Percentiles rank a stretch among this genome's conserved stretches.
phyloP scores from a whole-genome alignment of 2,888 invertebrate genomes.

The Zaprionus obscuricornis region DNA sequence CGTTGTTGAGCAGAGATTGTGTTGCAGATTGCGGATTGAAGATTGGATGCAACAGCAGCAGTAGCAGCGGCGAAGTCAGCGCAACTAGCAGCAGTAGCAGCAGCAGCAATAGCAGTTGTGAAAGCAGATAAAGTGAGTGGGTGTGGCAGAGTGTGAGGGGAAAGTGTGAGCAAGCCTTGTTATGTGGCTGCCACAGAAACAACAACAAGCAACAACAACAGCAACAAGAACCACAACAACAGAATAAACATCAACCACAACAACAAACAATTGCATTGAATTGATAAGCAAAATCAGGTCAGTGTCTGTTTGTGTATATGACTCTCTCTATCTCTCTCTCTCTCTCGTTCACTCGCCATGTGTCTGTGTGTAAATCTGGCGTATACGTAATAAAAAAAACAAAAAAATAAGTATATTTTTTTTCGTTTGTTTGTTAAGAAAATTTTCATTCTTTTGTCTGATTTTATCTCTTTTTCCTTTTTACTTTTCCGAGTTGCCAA shows the following conservation, averaged over 20 bases:
- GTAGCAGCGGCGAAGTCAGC: slow-evolving; percentile 49
- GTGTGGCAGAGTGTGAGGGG: neutral
- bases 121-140: slow-evolving; percentile 33
- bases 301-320: slow-evolving; percentile 15
- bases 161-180: slow-evolving; percentile 15
- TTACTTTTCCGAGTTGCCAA: slow-evolving; percentile 1
- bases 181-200: slow-evolving; percentile 37
- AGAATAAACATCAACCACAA: too few species aligned
- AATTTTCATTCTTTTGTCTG: slow-evolving; percentile 35
- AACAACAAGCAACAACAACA: slow-evolving; percentile 36
- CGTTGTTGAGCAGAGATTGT: slow-evolving; percentile 77
- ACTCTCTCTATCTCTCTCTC: too few species aligned
- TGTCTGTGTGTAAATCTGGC: slow-evolving; percentile 11
- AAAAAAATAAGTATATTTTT: too few species aligned
- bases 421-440: slow-evolving; percentile 28
- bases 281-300: slow-evolving; percentile 74
- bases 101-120: slow-evolving; percentile 21
- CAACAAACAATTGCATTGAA: slow-evolving; percentile 55
- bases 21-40: slow-evolving; percentile 72
- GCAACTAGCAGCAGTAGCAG: slow-evolving; percentile 26
- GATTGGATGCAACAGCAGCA: slow-evolving; percentile 49
- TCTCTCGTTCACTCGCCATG: too few species aligned
- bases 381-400: slow-evolving; percentile 49
- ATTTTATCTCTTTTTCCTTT: slow-evolving; percentile 34
- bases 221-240: too few species aligned